phyloP scores from a whole-genome alignment of 1,140 invertebrate species.

The Bombus affinis region DNA sequence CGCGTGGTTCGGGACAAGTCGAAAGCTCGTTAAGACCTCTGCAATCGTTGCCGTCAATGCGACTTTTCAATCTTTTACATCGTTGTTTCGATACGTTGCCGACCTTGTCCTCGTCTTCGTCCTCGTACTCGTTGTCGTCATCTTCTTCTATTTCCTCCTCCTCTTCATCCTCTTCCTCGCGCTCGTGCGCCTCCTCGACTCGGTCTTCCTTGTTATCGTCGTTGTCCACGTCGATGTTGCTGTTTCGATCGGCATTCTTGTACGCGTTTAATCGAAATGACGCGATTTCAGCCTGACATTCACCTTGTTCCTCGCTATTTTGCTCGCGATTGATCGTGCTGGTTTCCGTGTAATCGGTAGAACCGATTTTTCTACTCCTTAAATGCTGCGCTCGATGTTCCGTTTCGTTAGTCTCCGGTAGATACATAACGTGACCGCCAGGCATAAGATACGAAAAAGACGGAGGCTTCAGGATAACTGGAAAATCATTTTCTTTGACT shows the following conservation, averaged over 20 bases:
- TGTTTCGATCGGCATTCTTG: background rate
- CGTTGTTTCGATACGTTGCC: background rate
- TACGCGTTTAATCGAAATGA: background rate
- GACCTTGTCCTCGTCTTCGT: background rate
- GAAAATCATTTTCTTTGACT: slow-evolving; percentile 71
- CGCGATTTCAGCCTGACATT: background rate
- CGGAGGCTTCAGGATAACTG: slow-evolving; percentile 79
- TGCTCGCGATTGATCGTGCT: slow-evolving; percentile 27
- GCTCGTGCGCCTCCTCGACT: background rate
- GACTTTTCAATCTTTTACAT: slow-evolving; percentile 27
- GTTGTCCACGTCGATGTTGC: background rate
- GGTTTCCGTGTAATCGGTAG: slow-evolving; percentile 12
- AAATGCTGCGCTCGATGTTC: slow-evolving; percentile 66
- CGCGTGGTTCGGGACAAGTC: slow-evolving; percentile 79
- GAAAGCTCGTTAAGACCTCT: background rate
- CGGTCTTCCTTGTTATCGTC: background rate
- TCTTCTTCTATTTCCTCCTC: background rate
- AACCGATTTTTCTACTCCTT: slow-evolving; percentile 52
- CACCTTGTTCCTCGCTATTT: slow-evolving; percentile 18
- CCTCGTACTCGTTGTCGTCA: background rate
- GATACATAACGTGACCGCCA: slow-evolving; percentile 90
- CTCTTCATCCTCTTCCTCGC: background rate
- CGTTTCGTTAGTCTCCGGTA: slow-evolving; percentile 85
- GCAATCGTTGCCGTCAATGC: slow-evolving; percentile 15
- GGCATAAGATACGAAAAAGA: slow-evolving; percentile 81